Base-by-base conservation (phyloP, 2,888 invertebrate genomes). In the Oscheius sp. region DNA sequence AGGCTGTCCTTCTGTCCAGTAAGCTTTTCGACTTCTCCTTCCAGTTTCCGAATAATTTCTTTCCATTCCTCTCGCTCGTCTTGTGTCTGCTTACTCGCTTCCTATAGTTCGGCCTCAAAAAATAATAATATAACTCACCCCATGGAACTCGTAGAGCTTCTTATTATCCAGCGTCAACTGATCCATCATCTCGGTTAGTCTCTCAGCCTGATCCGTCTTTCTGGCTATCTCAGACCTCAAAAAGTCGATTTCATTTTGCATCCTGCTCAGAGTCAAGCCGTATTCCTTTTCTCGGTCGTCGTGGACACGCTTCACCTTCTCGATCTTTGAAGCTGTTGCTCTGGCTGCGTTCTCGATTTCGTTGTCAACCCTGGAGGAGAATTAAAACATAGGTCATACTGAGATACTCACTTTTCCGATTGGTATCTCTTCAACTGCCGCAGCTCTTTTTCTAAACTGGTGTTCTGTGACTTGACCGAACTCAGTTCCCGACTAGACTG, bases 281-380 rank as follows among this genome's bases (percentile, higher is more conserved):
- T 73, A 73, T 42, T 73, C 73, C 32, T 62, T 73, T n/a, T 73
- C 73, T 13, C 73, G 53, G 29, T 73, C 73, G n/a, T 73, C 65
- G 29, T 73, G 73, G 29, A 73, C 65, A 37, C 73, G 32, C 55
- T 59, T 57, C 2, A 65, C 73, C 63, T 73, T 73, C 21, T 73
- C 73, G 1, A 73, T 63, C 33, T 73, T 62, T 3, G 51, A 63
- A 5, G 73, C 47, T 29, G 70, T 70, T 7, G 70, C 13, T 42
- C 48, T 58, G 2, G 33, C 58, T 10, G 59, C 59, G 11, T 42
- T 13, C 7, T 70, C 21, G 1, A 70, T 32, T 33, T 70, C 70
- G 13, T 13, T 70, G 32, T 70, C 70, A 29, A 59, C 33, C 11
- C 70, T 70, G 33, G 1, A 63, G 1, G 4, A 58, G 29, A 21